These are phyloP conservation scores for Chironomus riparius DNA, from an alignment of 2,888 invertebrate species.

Conservation along the genomic window DNA sequence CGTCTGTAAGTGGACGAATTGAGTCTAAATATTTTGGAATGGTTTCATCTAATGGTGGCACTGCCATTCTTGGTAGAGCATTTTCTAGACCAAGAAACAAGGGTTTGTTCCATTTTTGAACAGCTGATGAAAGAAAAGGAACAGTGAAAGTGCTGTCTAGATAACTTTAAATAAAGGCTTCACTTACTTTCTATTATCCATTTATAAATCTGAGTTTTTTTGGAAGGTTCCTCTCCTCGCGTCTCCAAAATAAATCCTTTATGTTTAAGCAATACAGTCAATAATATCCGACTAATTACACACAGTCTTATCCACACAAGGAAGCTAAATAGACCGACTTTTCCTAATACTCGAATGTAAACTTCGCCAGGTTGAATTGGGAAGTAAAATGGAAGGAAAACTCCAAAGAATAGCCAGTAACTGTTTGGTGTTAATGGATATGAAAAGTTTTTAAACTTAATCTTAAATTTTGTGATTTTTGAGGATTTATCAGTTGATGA, in stretches of 20 bases:
- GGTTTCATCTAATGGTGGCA: constrained; percentile 82
- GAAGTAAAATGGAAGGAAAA: background rate
- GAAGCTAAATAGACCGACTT: constrained; percentile 49
- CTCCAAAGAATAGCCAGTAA: background rate
- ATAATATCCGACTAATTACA: constrained; percentile 39
- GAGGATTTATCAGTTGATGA: background rate
- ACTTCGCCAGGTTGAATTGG: background rate
- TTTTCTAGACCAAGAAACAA: constrained; percentile 95
- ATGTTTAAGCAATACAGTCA: constrained; percentile 86
- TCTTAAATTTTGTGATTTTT: background rate
- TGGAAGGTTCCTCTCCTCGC: constrained; percentile 53
- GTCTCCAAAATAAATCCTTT: constrained; percentile 99
- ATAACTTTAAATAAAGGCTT: no score
- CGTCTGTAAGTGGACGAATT: constrained; percentile 79
- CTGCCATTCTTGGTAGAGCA: constrained; percentile 83
- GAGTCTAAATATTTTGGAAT: constrained; percentile 84
- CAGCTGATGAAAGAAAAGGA: constrained; percentile 41
- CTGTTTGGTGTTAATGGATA: background rate
- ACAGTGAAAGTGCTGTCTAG: no score
- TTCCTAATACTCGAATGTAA: background rate
- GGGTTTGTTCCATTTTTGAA: constrained; percentile 86
- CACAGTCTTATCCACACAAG: constrained; percentile 71
- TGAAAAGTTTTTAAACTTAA: background rate
- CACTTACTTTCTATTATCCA: constrained; percentile 46
- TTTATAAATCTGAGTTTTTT: constrained; percentile 68